Evolutionary conservation across 2,797 vertebrate genomes (phyloP), one percentile per base, ranked within the genome.

Genomic region (Dendrocincla fuliginosa): DNA sequence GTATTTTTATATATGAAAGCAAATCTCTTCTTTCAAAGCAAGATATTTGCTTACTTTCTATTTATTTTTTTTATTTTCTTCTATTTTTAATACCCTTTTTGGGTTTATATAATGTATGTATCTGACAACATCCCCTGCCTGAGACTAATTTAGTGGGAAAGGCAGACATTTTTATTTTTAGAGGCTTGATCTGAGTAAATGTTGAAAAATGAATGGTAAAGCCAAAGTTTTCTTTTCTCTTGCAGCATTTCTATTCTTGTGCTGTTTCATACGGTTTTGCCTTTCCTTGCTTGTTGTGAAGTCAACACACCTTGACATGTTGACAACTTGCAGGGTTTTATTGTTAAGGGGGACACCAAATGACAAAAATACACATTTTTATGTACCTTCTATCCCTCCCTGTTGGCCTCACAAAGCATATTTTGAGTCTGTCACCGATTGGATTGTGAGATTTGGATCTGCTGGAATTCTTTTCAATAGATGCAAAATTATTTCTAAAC

Each of bases 131-230:
- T 55, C 46, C 35, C 57, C 69, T 59, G 73, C 17, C 76, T 86
- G 87, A 92, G 44, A 59, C 73, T 93, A 67, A 94, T 97, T 84
- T 82, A 74, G 39, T 25, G 70, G 32, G 82, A 91, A 93, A 96
- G 68, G 91, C 44, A 96, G 84, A 78, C 32, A 64, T 86, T 89
- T 55, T 89, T 93, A 95, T 94, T 93, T 96, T 88, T 94, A 91
- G 92, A 44, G 90, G 3, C 39, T 44, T 70, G 50, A 90, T 81
- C 61, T 63, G 49, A 67, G 69, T 59, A 84, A 88, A 84, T 44
- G 33, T 39, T 81, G 69, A 75, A 64, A 87, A 94, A 92, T 13
- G 2, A 24, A n/a, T 3, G 5, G 25, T 25, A 37, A 88, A 88
- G 17, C 7, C 55, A 63, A 87, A 55, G 55, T 85, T 93, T 89